phyloP scores from a whole-genome alignment of 92 coral and sea anemone species.

The Parazoanthus darwini region DNA sequence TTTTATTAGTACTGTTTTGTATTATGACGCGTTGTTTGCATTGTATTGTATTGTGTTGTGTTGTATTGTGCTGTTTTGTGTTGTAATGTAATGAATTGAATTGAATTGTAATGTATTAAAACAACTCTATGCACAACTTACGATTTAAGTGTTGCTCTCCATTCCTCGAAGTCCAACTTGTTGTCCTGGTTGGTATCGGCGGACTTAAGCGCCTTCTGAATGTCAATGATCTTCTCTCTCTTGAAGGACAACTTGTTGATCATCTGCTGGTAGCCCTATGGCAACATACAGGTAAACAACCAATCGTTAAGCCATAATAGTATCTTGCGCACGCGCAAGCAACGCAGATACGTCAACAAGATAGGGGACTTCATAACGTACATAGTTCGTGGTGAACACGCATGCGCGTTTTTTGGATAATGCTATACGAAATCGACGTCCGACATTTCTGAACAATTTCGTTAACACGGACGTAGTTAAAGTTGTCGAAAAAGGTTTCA shows the following conservation, averaged over 20 bases:
- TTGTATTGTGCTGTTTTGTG: too few relatives aligned
- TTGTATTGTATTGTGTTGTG: too few relatives aligned
- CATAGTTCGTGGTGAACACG: background rate
- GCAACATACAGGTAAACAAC: background rate
- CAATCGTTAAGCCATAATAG: background rate
- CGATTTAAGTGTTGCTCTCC: conserved; percentile 98
- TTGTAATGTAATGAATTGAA: too few relatives aligned
- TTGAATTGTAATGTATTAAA: too few relatives aligned
- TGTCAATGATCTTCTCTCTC: conserved; percentile 95
- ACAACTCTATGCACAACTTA: conserved; percentile 42
- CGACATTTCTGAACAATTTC: background rate
- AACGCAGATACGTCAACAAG: background rate
- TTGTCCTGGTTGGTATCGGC: conserved; percentile 98
- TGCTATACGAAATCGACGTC: background rate
- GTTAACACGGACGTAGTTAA: too few relatives aligned
- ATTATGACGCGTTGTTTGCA: too few relatives aligned
- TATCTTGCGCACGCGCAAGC: background rate
- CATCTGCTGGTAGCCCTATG: conserved; percentile 95
- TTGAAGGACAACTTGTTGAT: conserved; percentile 90
- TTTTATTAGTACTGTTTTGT: too few relatives aligned
- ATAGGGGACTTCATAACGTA: background rate
- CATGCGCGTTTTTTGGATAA: background rate
- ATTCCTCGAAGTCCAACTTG: conserved; percentile 97
- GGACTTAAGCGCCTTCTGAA: conserved; percentile 95
- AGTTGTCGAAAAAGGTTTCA: too few relatives aligned